These are phyloP conservation scores for Colostygia pectinataria DNA, from an alignment of 2,888 invertebrate species.

Conservation along the genomic window DNA sequence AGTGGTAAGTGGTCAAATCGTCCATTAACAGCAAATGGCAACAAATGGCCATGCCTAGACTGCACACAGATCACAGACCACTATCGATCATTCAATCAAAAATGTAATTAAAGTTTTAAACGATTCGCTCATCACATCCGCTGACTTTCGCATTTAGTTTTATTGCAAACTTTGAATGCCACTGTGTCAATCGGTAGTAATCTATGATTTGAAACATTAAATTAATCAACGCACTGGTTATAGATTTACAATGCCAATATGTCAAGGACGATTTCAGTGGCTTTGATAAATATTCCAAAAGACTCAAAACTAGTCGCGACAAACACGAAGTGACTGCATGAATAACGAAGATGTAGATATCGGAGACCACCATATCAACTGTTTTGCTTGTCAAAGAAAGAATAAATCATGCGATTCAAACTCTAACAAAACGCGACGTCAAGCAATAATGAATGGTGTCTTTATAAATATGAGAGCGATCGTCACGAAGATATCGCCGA, in stretches of 20 bases:
- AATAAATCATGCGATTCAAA: conserved; percentile 67
- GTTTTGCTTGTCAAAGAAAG: conserved; percentile 38
- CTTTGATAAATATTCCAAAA: conserved; percentile 21
- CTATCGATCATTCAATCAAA: conserved; percentile 73
- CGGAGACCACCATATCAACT: conserved; percentile 16
- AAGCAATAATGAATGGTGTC: conserved; percentile 57
- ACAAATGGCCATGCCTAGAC: not conserved
- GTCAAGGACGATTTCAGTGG: conserved; percentile 7
- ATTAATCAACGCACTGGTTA: conserved; percentile 8
- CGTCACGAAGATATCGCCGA: conserved; percentile 51
- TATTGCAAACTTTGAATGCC: conserved; percentile 35
- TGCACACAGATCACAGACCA: conserved; percentile 69
- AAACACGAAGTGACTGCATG: no score
- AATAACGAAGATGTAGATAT: conserved; percentile 9
- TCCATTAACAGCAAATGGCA: conserved; percentile 77
- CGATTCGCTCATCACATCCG: conserved; percentile 57
- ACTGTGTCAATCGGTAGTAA: conserved; percentile 35
- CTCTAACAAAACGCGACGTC: conserved; percentile 55
- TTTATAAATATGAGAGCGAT: conserved; percentile 51
- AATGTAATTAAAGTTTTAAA: conserved; percentile 67
- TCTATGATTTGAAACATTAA: conserved; percentile 2
- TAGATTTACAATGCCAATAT: conserved; percentile 14
- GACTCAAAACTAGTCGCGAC: conserved; percentile 11
- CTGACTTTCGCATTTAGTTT: conserved; percentile 37
- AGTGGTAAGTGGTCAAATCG: conserved; percentile 42